Conservation (phyloP, 2,113 vertebrate genomes). For the Hystrix brachyura region DNA sequence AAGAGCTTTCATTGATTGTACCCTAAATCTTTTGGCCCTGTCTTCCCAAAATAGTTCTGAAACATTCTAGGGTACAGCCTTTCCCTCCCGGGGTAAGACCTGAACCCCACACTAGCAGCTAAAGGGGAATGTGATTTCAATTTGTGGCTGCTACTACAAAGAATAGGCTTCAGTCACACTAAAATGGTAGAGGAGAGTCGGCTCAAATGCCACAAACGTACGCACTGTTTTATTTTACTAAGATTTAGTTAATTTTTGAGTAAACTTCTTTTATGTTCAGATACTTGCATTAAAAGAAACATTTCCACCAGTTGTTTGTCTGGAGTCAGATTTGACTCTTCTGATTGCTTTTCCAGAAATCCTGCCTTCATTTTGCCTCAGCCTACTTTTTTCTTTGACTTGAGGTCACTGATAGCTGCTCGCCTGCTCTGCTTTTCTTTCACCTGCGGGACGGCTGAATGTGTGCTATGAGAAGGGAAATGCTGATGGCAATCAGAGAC, state of each 20-base stretch:
- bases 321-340: neutral
- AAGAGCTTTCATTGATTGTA: neutral
- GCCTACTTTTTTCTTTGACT: neutral
- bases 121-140: neutral
- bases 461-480: neutral
- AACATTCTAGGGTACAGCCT: neutral
- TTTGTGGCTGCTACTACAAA: neutral
- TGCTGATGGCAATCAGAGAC: neutral
- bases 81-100: neutral
- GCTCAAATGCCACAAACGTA: neutral
- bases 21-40: neutral
- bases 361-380: neutral
- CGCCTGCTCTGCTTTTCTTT: neutral
- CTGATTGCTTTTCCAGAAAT: neutral
- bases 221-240: neutral
- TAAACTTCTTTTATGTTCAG: neutral
- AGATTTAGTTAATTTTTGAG: neutral
- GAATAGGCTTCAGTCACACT: neutral
- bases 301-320: neutral
- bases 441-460: neutral
- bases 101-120: neutral
- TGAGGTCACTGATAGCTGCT: neutral
- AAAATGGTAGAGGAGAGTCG: neutral
- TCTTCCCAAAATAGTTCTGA: neutral
- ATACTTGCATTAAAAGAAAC: neutral